Conservation (phyloP, 2,797 vertebrate genomes). For the Semotilus atromaculatus region DNA sequence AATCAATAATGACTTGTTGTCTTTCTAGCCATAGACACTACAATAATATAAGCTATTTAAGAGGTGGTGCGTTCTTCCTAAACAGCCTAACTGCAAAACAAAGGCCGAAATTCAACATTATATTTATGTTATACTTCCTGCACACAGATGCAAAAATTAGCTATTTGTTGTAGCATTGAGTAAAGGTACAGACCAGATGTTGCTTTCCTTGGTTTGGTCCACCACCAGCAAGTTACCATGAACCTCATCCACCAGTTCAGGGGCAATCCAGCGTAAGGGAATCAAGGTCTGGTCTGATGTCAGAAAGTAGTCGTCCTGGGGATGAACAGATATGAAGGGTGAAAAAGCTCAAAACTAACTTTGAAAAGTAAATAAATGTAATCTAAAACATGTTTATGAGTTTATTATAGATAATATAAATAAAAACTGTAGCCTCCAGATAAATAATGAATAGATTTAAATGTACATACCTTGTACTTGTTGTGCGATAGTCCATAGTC, state of each 20-base stretch:
- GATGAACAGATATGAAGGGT: not conserved
- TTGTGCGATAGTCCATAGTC: constrained; percentile 92
- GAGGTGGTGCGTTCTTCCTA: not conserved
- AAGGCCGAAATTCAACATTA: not conserved
- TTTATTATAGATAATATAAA: not conserved
- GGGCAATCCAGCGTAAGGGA: constrained; percentile 95
- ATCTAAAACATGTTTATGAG: not conserved
- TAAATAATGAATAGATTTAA: not conserved
- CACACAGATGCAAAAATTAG: not conserved
- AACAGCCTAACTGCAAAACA: not conserved
- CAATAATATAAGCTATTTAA: not conserved
- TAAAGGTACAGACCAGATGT: constrained; percentile 86
- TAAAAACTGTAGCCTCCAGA: not conserved
- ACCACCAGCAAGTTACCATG: constrained; percentile 92
- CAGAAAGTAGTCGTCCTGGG: constrained; percentile 93
- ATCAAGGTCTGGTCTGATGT: constrained; percentile 92
- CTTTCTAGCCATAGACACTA: not conserved
- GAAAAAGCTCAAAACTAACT: not conserved
- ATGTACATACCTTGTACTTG: constrained; percentile 87
- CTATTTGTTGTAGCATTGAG: not conserved
- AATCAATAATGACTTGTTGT: not conserved
- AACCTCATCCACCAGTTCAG: constrained; percentile 93
- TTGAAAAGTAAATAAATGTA: not conserved
- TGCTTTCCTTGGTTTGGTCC: constrained; percentile 92
- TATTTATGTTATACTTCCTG: not conserved